Base-by-base conservation (phyloP, 2,888 invertebrate genomes). In the Cheilosia urbana region DNA sequence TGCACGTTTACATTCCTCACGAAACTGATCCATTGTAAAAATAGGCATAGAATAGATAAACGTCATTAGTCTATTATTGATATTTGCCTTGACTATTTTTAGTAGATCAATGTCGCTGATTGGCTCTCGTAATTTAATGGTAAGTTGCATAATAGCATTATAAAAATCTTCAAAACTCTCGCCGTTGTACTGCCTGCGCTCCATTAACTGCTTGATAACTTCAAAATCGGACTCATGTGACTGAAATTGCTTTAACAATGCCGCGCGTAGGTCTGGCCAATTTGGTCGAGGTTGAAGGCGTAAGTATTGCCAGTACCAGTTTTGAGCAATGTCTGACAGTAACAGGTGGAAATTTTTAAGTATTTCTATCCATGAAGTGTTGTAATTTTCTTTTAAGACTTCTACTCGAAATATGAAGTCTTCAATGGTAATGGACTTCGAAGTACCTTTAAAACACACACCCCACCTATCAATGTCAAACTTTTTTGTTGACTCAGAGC, bases 271-370 rank as follows among this genome's bases (percentile, higher is more conserved):
- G 4, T 19, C 7, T 21, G n/a, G 47, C 47, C 47, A 19, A 19
- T 47, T 47, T 7, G 19, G 19, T 6, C 21, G 19, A 7, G 47
- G 47, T 19, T 47, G 47, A 2, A 24, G 13, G 19, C 63, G 47
- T 2, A 63, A 34, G 19, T 63, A 63, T 49, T 63, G 63, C 63
- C 63, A 63, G 17, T 49, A 63, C 63, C 47, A 66, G 4, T 51
- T 53, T 9, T 53, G 51, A 6, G 51, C 66, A 21, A 15, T 34
- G 17, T 51, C 51, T 15, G 51, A 15, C 11, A 66, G 37, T 17
- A 66, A 34, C 1, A 51, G 40, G 24, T 66, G 40, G 11, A 66
- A 53, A 5, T 66, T 66, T 53, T 53, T 66, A 1, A 66, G 27
- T 11, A 66, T 27, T 27, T 37, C 66, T 15, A 15, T 7, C 66